phyloP scores from a whole-genome alignment of 2,888 invertebrate genomes.

The Phaedon cochleariae region DNA sequence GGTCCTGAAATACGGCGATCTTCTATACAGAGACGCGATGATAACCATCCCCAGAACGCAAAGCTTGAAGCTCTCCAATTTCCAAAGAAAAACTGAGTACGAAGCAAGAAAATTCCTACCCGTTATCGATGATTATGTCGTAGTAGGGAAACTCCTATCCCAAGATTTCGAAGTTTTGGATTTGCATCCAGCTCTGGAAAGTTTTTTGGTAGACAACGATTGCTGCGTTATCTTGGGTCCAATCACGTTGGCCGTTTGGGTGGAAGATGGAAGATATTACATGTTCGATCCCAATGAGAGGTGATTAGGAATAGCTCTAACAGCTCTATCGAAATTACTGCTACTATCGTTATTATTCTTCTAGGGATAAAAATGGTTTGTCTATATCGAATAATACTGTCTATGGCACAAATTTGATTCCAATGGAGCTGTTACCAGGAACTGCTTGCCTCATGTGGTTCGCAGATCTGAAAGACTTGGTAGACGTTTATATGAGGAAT shows the following conservation, averaged over 20 bases:
- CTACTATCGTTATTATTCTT: neutral
- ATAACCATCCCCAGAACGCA: conserved; percentile 43
- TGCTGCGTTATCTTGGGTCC: conserved; percentile 60
- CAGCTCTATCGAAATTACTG: too few relatives aligned
- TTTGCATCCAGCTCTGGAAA: conserved; percentile 56
- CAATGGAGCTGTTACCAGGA: conserved; percentile 48
- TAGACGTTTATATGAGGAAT: conserved; percentile 58
- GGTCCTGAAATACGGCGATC: conserved; percentile 57
- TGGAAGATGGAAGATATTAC: conserved; percentile 58
- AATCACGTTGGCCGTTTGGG: conserved; percentile 59
- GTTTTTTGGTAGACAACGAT: conserved; percentile 57
- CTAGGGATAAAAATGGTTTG: conserved; percentile 54
- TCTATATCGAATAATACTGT: conserved; percentile 15
- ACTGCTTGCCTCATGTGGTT: conserved; percentile 60
- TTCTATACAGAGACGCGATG: conserved; percentile 55
- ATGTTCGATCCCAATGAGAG: conserved; percentile 62
- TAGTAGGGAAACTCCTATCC: conserved; percentile 57
- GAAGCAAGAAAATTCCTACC: conserved; percentile 50
- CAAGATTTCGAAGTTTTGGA: conserved; percentile 52
- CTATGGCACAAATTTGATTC: conserved; percentile 44
- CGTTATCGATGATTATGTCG: conserved; percentile 52
- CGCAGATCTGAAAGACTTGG: conserved; percentile 54
- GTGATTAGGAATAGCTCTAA: too few relatives aligned
- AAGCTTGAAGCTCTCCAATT: conserved; percentile 41
- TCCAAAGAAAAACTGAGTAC: conserved; percentile 50